A percentile compares a stretch with the other conserved stretches of the same genome.
Evolutionary conservation across 2,888 invertebrate genomes (phyloP).

Genomic region (Myopa tessellatipennis): DNA sequence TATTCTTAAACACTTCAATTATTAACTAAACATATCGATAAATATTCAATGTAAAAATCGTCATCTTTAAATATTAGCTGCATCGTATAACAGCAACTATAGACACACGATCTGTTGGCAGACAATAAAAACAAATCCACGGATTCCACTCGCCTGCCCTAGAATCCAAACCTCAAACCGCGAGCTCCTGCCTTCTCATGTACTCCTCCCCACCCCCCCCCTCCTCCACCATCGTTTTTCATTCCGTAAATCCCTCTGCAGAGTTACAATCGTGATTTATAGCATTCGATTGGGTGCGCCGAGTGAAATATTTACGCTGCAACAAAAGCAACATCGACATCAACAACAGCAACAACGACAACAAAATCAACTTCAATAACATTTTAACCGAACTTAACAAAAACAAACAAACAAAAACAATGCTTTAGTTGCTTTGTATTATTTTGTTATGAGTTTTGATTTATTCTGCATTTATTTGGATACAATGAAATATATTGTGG

Average conservation of each 20-base stretch:
- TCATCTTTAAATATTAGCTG: no score
- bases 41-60: no score
- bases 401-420: background rate
- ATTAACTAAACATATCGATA: no score
- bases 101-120: background rate
- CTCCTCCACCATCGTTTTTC: background rate
- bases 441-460: background rate
- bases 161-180: no score
- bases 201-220: background rate
- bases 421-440: background rate
- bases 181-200: background rate
- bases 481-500: background rate
- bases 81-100: no score
- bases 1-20: no score
- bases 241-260: background rate
- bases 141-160: no score
- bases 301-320: constrained; percentile 15
- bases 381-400: background rate
- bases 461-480: background rate
- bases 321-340: constrained; percentile 12
- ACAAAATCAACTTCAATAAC: background rate
- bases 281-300: background rate
- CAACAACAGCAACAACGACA: constrained; percentile 5
- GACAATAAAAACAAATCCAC: background rate
- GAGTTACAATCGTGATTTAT: constrained; percentile 8